These are phyloP conservation scores for Acropternis orthonyx DNA, from an alignment of 2,797 vertebrate genomes.

Conservation along the genomic window DNA sequence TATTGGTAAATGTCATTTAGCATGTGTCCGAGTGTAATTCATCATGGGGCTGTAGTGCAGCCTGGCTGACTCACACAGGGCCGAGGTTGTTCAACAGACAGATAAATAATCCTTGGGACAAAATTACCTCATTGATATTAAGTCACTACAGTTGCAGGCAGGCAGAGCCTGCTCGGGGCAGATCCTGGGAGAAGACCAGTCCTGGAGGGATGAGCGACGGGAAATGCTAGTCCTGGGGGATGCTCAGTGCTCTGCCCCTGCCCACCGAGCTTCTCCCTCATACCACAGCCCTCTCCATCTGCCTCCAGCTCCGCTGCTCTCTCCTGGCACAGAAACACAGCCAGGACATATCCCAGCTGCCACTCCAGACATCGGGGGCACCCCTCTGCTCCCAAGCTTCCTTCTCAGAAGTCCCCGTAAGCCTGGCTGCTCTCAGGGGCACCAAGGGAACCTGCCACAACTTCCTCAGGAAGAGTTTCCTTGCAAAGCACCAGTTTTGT, in stretches of 20 bases:
- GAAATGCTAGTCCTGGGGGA: not conserved
- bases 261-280: not conserved
- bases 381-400: not conserved
- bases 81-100: not conserved
- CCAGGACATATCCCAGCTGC: not conserved
- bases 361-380: not conserved
- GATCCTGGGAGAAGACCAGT: not conserved
- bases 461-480: not conserved
- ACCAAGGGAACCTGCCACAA: not conserved
- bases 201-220: not conserved
- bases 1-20: slow-evolving; percentile 58
- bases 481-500: no score
- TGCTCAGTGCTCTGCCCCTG: not conserved
- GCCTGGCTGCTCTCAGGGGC: not conserved
- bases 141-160: not conserved
- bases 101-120: slow-evolving; percentile 25
- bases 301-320: not conserved
- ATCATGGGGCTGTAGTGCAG: slow-evolving; percentile 2
- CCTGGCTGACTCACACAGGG: slow-evolving; percentile 20
- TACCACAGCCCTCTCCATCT: not conserved
- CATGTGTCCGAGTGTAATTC: slow-evolving; percentile 52
- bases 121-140: not conserved
- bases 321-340: not conserved
- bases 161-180: not conserved
- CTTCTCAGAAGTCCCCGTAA: not conserved